These are phyloP conservation scores for Leguminivora glycinivorella DNA, from an alignment of 1,140 invertebrate species.

Conservation along the genomic window DNA sequence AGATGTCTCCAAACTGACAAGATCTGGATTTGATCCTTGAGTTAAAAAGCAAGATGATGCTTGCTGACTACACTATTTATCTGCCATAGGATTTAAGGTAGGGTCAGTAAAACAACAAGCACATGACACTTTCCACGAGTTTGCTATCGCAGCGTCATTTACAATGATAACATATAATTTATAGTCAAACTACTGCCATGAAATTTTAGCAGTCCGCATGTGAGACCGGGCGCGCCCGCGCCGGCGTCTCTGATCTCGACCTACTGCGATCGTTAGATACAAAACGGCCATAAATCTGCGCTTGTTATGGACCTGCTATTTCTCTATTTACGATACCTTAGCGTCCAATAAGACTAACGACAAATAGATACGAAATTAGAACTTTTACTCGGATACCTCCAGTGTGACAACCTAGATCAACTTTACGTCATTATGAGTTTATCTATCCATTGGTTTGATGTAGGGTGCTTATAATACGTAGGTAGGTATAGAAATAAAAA, in stretches of 20 bases:
- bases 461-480: no score
- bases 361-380: constrained; percentile 6
- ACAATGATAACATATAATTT: not conserved
- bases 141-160: not conserved
- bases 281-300: constrained; percentile 66
- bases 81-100: no score
- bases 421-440: no score
- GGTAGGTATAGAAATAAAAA: no score
- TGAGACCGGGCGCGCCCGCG: constrained; percentile 60
- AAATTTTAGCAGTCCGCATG: constrained; percentile 36
- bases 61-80: no score
- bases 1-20: no score
- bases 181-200: constrained; percentile 1
- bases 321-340: constrained; percentile 57
- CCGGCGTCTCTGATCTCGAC: constrained; percentile 67
- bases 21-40: no score
- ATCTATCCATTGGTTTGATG: no score
- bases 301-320: constrained; percentile 67
- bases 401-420: not conserved
- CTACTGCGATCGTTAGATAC: constrained; percentile 54
- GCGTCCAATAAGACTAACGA: constrained; percentile 69
- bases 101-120: no score
- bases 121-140: no score
- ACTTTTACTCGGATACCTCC: not conserved
- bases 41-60: no score